Conservation (phyloP, 2,797 vertebrate species). For the Mormyrus proboscirostris region DNA sequence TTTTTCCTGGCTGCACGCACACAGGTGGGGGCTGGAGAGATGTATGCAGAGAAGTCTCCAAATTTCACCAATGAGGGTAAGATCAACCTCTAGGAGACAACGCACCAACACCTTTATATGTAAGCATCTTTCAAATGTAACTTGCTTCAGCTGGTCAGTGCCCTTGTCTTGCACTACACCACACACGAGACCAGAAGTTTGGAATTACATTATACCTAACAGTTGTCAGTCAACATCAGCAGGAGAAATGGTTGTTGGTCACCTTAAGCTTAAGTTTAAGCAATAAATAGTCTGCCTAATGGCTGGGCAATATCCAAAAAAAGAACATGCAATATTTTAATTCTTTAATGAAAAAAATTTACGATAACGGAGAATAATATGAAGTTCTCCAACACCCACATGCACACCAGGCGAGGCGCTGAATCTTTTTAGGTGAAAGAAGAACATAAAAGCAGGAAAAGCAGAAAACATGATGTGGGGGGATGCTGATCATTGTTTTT, state of each 20-base stretch:
- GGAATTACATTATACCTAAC: background rate
- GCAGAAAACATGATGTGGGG: background rate
- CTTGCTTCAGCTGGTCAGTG: background rate
- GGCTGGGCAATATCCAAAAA: background rate
- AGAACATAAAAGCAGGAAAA: background rate
- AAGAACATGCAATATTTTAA: background rate
- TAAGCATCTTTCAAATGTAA: background rate
- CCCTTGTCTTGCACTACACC: background rate
- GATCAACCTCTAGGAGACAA: conserved; percentile 16
- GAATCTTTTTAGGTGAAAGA: background rate
- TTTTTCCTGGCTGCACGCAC: conserved; percentile 80
- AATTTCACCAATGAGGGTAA: conserved; percentile 83
- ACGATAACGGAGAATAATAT: background rate
- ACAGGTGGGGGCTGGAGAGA: conserved; percentile 76
- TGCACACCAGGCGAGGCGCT: background rate
- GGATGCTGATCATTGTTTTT: background rate
- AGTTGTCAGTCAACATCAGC: background rate
- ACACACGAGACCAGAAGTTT: background rate
- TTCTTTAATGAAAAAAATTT: background rate
- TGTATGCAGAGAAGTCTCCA: conserved; percentile 69
- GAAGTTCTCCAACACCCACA: background rate
- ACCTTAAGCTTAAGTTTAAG: background rate
- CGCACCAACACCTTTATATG: background rate
- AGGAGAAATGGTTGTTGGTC: background rate
- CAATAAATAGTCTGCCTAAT: background rate